A percentile compares a stretch with the other conserved stretches of the same genome.
phyloP scores from a whole-genome alignment of 2,113 vertebrate species.

The Platanista minor region DNA sequence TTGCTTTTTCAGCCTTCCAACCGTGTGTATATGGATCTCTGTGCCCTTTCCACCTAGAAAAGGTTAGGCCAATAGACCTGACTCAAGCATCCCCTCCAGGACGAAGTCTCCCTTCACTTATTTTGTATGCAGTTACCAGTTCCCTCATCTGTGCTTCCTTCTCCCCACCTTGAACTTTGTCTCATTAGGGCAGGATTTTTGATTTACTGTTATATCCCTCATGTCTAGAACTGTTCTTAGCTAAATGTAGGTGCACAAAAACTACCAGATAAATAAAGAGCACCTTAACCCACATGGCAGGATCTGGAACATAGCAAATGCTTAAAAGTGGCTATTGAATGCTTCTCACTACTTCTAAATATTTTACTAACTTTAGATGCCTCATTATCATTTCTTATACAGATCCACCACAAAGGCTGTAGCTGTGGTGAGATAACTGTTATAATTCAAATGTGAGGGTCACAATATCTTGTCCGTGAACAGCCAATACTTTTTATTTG shows the following conservation, averaged over 20 bases:
- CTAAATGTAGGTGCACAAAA: background rate
- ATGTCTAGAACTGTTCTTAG: background rate
- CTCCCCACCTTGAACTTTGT: background rate
- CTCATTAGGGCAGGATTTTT: background rate
- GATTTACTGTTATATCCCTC: background rate
- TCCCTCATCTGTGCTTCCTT: background rate
- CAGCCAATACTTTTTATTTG: background rate
- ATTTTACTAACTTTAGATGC: background rate
- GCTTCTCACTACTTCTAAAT: background rate
- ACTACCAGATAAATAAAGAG: background rate
- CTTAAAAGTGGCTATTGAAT: background rate
- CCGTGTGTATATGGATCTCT: rapidly evolving
- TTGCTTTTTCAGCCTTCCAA: background rate
- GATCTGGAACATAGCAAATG: background rate
- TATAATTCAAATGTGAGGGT: background rate
- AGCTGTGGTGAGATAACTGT: background rate
- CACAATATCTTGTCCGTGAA: background rate
- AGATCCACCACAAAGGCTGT: background rate
- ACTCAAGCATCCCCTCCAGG: background rate
- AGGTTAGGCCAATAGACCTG: background rate
- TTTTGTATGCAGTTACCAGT: background rate
- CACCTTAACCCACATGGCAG: background rate
- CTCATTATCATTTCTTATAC: background rate
- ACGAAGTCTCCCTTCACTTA: background rate
- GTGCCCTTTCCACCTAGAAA: background rate